Percentiles rank a stretch among this genome's conserved stretches.
These are phyloP conservation scores for Gavialis gangeticus DNA, from an alignment of 2,113 vertebrate genomes.

Conservation along the genomic window DNA sequence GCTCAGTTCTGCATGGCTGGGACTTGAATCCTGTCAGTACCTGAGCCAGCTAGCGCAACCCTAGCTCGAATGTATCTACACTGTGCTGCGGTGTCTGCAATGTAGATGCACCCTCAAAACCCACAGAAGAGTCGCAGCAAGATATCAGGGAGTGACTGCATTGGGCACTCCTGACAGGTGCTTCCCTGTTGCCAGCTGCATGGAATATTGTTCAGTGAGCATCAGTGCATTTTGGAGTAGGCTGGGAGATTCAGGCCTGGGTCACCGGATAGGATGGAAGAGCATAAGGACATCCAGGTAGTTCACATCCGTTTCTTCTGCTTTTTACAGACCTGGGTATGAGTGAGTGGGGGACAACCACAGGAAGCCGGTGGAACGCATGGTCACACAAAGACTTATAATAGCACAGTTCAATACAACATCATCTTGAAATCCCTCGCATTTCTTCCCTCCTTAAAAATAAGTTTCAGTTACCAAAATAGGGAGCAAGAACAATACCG, in stretches of 20 bases:
- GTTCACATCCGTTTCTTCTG: background rate
- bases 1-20: too few species aligned
- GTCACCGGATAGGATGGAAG: too few species aligned
- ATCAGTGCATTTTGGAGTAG: background rate
- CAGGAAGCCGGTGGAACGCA: background rate
- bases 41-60: too few species aligned
- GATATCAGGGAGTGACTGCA: background rate
- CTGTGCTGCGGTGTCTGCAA: too few species aligned
- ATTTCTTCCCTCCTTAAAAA: background rate
- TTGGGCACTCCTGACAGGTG: background rate
- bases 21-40: too few species aligned
- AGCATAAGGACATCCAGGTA: too few species aligned
- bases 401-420: background rate
- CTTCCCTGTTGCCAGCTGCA: background rate
- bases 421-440: background rate
- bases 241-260: background rate
- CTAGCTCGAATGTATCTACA: too few species aligned
- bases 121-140: too few species aligned
- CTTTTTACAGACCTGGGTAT: background rate
- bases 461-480: background rate
- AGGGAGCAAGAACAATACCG: background rate
- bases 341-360: background rate
- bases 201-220: background rate
- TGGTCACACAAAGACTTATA: background rate
- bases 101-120: too few species aligned